Conservation (phyloP, 2,113 vertebrate genomes). For the Grantiella picta region DNA sequence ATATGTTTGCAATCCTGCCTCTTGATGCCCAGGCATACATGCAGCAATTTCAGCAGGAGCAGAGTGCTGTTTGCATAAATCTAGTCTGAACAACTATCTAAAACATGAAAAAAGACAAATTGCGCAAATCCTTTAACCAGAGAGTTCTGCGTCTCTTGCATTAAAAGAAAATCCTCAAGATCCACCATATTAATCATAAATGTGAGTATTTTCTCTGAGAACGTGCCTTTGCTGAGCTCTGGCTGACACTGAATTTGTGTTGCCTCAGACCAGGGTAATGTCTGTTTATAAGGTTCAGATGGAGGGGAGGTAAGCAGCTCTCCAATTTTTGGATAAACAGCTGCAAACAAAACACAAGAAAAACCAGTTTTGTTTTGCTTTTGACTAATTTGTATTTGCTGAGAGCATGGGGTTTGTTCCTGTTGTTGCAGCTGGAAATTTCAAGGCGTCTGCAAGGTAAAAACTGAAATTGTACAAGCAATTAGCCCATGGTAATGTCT, state of each 20-base stretch:
- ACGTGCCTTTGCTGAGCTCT: not conserved
- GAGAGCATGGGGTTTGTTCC: not conserved
- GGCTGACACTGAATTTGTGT: not conserved
- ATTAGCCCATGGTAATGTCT: conserved; percentile 35
- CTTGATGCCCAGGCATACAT: not conserved
- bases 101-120: not conserved
- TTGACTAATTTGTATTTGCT: conserved; percentile 26
- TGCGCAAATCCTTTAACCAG: not conserved
- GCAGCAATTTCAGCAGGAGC: not conserved
- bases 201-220: not conserved
- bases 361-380: conserved; percentile 37
- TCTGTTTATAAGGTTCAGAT: conserved; percentile 15
- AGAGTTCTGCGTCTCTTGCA: not conserved
- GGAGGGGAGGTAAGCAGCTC: not conserved
- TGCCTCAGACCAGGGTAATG: not conserved
- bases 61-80: not conserved
- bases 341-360: conserved; percentile 17
- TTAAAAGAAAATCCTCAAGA: not conserved
- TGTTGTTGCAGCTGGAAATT: conserved; percentile 57
- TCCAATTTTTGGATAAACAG: conserved; percentile 23
- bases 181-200: not conserved
- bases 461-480: conserved; percentile 9
- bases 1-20: not conserved
- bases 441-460: conserved; percentile 23
- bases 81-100: not conserved